Evolutionary conservation across 2,888 invertebrate species (phyloP), one percentile per base, ranked within the genome.

Genomic region (Caenorhabditis angaria): DNA sequence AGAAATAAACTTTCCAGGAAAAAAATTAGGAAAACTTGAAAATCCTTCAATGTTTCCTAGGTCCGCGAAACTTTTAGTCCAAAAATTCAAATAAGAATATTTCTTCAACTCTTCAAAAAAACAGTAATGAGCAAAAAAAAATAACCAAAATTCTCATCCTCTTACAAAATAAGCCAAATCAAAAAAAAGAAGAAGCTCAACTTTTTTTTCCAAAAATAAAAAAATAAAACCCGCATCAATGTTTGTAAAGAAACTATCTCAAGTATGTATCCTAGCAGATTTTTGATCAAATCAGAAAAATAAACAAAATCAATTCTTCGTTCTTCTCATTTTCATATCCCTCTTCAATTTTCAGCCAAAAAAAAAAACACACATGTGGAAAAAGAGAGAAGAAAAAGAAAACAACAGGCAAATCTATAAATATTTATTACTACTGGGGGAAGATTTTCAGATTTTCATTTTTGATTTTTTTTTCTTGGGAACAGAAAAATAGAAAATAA

Each of bases 401-500:
- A 65, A n/a, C 53, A 54, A 65, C 50, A 41, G 8, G 57, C 24
- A 60, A 24, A 65, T 41, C 41, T 41, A 41, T 41, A 41, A 41
- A 41, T 10, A 41, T 41, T 51, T 51, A 24, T 32, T 50, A 64
- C 63, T 57, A 41, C 20, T 35, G 61, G 35, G 1, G 47, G 54
- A 61, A 61, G 35, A 41, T 25, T 25, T 22, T 47, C 27, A n/a
- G n/a, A n/a, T n/a, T n/a, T n/a, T n/a, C n/a, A n/a, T n/a, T n/a
- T n/a, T n/a, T n/a, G n/a, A n/a, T 48, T 27, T 18, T 12, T 28
- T 50, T 51, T 51, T n/a, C n/a, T n/a, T n/a, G n/a, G n/a, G n/a
- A n/a, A n/a, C n/a, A n/a, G n/a, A n/a, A n/a, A n/a, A n/a, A n/a
- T n/a, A n/a, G n/a, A n/a, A n/a, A n/a, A n/a, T n/a, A n/a, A n/a